Percentiles rank a stretch among this genome's conserved stretches.
Evolutionary conservation across 2,888 invertebrate genomes (phyloP).

Genomic region (Drosophila falleni): DNA sequence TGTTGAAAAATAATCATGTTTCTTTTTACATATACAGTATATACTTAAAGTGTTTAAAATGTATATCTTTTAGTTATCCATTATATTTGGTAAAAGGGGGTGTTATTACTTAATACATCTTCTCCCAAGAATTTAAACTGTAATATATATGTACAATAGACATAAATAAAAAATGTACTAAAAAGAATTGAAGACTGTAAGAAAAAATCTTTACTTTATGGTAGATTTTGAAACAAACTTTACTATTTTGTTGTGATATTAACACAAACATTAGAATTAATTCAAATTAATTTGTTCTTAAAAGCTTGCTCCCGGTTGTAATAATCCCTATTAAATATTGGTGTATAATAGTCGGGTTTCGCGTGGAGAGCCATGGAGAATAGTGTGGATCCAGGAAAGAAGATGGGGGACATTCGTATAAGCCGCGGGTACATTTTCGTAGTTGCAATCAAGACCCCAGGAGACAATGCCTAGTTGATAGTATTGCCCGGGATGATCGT

Average conservation of each 20-base stretch:
- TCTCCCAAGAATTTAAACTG: too few species aligned
- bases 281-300: background rate
- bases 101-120: too few species aligned
- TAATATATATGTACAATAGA: too few species aligned
- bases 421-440: conserved; percentile 88
- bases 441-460: conserved; percentile 92
- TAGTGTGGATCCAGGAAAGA: conserved; percentile 19
- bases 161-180: too few species aligned
- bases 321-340: background rate
- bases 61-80: too few species aligned
- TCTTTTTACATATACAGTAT: too few species aligned
- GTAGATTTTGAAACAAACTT: too few species aligned
- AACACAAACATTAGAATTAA: background rate
- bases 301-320: background rate
- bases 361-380: background rate
- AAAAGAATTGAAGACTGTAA: too few species aligned
- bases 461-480: conserved; percentile 89
- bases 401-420: conserved; percentile 89
- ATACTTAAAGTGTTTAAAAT: too few species aligned
- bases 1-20: background rate
- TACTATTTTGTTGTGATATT: too few species aligned
- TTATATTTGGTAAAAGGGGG: too few species aligned
- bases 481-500: conserved; percentile 61
- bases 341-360: conserved; percentile 11
- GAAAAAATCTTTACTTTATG: too few species aligned